phyloP scores from a whole-genome alignment of 1,140 invertebrate genomes.

The Mya arenaria region DNA sequence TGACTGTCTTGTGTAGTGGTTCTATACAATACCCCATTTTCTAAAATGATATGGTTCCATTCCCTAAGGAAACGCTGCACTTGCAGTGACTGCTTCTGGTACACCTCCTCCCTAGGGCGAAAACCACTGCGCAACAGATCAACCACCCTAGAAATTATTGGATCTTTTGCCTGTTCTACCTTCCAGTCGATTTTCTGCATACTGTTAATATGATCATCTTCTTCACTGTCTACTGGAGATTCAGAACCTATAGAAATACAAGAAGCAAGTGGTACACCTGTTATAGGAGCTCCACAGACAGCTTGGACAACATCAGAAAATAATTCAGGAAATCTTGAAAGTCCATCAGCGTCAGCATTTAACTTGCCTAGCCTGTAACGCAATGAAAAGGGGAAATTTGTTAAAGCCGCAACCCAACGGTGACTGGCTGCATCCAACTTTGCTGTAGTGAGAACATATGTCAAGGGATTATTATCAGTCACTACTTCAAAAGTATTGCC shows the following conservation, averaged over 20 bases:
- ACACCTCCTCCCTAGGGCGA: slow-evolving; percentile 11
- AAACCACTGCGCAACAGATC: background rate
- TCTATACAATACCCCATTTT: slow-evolving; percentile 4
- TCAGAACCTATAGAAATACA: background rate
- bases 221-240: background rate
- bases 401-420: background rate
- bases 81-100: background rate
- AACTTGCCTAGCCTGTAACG: background rate
- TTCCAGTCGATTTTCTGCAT: background rate
- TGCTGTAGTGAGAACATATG: slow-evolving; percentile 32
- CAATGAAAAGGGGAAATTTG: background rate
- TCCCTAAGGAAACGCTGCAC: background rate
- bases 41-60: background rate
- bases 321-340: background rate
- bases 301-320: background rate
- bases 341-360: slow-evolving; percentile 27
- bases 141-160: background rate
- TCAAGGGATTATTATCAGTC: slow-evolving; percentile 39
- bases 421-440: slow-evolving; percentile 22
- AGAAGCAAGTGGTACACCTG: background rate
- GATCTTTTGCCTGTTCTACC: slow-evolving; percentile 7
- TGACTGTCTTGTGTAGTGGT: slow-evolving; percentile 1
- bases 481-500: slow-evolving; percentile 13
- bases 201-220: background rate
- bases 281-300: background rate